Evolutionary conservation across 2,797 vertebrate species (phyloP), one percentile per base, ranked within the genome.

Genomic region (Clarias platycephalus): DNA sequence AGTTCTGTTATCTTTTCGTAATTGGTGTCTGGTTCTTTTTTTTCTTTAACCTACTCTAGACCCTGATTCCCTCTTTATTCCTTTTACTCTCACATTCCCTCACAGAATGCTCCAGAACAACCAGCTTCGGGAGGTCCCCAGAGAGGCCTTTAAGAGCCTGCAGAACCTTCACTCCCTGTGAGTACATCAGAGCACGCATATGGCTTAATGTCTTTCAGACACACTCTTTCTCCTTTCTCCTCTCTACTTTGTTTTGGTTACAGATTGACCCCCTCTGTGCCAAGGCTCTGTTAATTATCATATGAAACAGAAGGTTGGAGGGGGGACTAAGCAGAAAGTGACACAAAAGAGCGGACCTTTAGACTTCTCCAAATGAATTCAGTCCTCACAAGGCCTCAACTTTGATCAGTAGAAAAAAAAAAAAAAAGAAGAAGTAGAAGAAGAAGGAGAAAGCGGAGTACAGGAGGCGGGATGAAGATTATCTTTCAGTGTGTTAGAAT

Each of bases 51-150:
- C 26, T 37, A n/a, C n/a, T 49, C 40, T 74, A 40, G 67, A 64
- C 37, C 37, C 4, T 49, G 60, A 80, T 80, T n/a, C 60, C 10
- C n/a, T 10, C 40, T 91, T 63, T 2, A 0, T 87, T 82, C 89
- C 85, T 28, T 49, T 83, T 37, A 57, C 91, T 85, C 10, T 58
- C 60, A 34, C 75, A 89, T 91, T 88, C 86, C 86, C 89, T 62
- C 58, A n/a, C 77, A 98, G 97, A 85, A 98, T 98, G 97, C 94
- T 98, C 78, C 97, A 98, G 91, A 98, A 98, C 90, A 98, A 98
- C 92, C 96, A 96, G 82, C 93, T 98, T 78, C 94, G 81, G 31
- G 95, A 96, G 71, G 96, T 97, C 66, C 97, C 97, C 24, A 91
- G 89, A 0, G 96, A 97, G 90, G 96, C 97, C 0, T 94, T 98